phyloP scores from a whole-genome alignment of 2,797 vertebrate genomes.

The Pristis pectinata region DNA sequence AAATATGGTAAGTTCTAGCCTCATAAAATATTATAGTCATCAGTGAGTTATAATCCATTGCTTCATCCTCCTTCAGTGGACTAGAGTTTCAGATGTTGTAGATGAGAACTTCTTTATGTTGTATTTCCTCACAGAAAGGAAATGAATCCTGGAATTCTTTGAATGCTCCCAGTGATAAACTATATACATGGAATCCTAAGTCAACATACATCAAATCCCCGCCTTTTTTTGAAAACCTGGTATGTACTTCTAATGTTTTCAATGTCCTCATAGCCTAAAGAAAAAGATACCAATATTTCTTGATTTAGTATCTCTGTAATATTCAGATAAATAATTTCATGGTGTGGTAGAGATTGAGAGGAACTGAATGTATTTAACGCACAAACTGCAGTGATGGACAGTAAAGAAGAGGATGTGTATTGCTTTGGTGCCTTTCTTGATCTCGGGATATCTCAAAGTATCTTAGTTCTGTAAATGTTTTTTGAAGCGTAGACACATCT shows the following conservation, averaged over 20 bases:
- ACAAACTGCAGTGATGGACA: not conserved
- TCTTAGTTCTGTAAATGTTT: not conserved
- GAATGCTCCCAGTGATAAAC: slow-evolving; percentile 73
- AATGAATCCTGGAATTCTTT: slow-evolving; percentile 90
- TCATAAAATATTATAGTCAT: not conserved
- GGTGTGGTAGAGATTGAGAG: not conserved
- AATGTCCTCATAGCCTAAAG: not conserved
- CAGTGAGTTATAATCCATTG: too few relatives aligned
- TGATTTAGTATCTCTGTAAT: not conserved
- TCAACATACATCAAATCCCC: slow-evolving; percentile 98
- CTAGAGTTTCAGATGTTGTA: not conserved
- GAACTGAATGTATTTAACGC: not conserved
- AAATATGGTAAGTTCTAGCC: not conserved
- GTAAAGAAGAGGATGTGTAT: not conserved
- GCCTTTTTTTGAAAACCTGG: slow-evolving; percentile 88
- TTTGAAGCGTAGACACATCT: not conserved
- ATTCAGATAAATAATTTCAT: not conserved
- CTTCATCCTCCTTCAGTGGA: not conserved
- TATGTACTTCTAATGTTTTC: slow-evolving; percentile 47
- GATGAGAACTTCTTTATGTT: not conserved
- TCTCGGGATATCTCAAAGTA: not conserved
- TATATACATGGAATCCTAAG: slow-evolving; percentile 84
- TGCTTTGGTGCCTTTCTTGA: not conserved
- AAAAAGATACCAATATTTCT: not conserved
- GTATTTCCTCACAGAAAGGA: slow-evolving; percentile 57